Base-by-base conservation (phyloP, 2,113 vertebrate genomes). In the Sinocyclocheilus anophthalmus region DNA sequence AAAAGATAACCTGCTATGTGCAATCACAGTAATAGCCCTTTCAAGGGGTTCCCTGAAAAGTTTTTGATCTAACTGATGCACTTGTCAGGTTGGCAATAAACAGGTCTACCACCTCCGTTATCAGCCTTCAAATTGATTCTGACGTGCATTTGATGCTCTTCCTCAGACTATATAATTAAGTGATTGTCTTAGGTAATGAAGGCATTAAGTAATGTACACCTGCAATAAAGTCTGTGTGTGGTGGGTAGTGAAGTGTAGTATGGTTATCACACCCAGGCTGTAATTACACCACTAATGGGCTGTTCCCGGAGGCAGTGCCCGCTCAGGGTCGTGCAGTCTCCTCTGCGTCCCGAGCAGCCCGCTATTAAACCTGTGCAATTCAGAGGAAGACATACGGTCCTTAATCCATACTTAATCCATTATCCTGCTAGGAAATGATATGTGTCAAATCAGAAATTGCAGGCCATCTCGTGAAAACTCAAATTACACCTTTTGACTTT, bases 171-270 rank as follows among this genome's bases (percentile, higher is more conserved):
- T 82, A 83, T 88, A 90, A 88, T 90, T 90, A 90, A 88, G 85
- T 42, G 48, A 90, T 88, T 88, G 87, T 90, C 87, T 90, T 84
- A 87, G 33, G 89, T 90, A 88, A 90, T 90, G 85, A 83, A 90
- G 89, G 87, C 81, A 87, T 90, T 90, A 90, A 87, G 78, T 86
- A 87, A 90, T 84, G 82, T 85, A 86, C 78, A 70, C 79, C 83
- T 82, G 83, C 67, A 85, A 69, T 88, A 80, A 90, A 75, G 89
- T 37, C 82, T 73, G 26, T 18, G 78, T 86, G 82, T 70, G 76
- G 85, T 85, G 81, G 82, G 76, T 87, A 85, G 83, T 88, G 87
- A 84, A 88, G 89, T 88, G 78, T 87, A 48, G 72, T 30, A 22
- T 77, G 59, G 87, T 88, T 88, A 86, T 90, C 73, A 73, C 84